Conservation (phyloP, 2,888 invertebrate species). For the Cryptosula pallasiana region DNA sequence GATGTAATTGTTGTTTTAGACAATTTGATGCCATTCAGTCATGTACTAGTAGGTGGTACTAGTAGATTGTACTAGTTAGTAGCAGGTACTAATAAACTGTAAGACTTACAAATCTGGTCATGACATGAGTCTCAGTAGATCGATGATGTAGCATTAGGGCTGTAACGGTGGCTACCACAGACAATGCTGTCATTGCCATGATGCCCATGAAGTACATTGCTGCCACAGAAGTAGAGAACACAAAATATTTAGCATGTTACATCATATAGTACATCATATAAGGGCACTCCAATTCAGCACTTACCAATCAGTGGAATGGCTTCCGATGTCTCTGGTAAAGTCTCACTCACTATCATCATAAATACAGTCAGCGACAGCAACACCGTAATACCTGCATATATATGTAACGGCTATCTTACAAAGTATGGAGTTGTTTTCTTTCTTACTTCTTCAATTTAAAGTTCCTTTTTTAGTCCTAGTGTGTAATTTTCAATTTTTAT, state of each 20-base stretch:
- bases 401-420: background rate
- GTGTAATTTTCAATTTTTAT: no score
- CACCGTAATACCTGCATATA: constrained; percentile 86
- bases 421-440: background rate
- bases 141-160: constrained; percentile 97
- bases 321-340: constrained; percentile 97
- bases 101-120: constrained; percentile 83
- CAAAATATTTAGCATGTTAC: no score
- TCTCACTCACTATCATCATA: constrained; percentile 96
- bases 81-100: no score
- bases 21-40: no score
- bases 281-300: no score
- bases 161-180: constrained; percentile 93
- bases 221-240: no score
- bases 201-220: constrained; percentile 99
- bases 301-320: constrained; percentile 98
- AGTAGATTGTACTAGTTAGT: no score
- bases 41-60: no score
- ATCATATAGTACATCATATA: no score
- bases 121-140: constrained; percentile 90
- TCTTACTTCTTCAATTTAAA: no score
- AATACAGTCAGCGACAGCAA: constrained; percentile 95
- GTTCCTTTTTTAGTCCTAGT: no score
- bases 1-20: no score
- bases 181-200: constrained; percentile 99